Evolutionary conservation across 2,797 vertebrate species (phyloP).

Genomic region (Tragelaphus oryx): DNA sequence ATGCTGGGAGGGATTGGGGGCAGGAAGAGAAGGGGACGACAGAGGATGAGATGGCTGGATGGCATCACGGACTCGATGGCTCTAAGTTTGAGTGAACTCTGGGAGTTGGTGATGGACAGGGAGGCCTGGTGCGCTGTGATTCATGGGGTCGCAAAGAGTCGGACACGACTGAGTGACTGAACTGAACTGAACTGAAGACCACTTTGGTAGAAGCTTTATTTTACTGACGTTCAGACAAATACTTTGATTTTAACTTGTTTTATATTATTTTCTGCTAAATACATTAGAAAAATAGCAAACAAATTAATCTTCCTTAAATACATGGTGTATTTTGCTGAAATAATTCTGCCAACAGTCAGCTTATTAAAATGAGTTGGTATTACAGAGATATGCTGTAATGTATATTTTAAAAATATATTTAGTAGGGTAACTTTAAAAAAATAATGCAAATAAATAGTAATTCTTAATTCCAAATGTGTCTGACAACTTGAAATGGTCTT

Average conservation of each 20-base stretch:
- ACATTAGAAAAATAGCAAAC: background rate
- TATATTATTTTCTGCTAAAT: background rate
- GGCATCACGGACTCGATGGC: fast-evolving
- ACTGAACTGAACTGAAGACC: background rate
- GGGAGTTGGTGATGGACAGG: too few relatives aligned
- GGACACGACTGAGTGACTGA: too few relatives aligned
- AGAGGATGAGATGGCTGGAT: too few relatives aligned
- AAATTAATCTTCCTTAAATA: background rate
- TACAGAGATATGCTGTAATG: background rate
- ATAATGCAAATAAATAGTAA: background rate
- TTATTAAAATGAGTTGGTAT: background rate
- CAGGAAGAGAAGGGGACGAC: too few relatives aligned
- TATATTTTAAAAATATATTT: constrained; percentile 2
- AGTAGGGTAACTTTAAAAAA: background rate
- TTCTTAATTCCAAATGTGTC: background rate
- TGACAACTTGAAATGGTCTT: background rate
- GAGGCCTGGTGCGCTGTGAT: too few relatives aligned
- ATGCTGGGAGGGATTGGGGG: too few relatives aligned
- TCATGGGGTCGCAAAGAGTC: too few relatives aligned
- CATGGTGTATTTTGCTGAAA: background rate
- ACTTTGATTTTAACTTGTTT: constrained; percentile 35
- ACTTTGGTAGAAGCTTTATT: constrained; percentile 47
- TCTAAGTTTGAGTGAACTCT: too few relatives aligned
- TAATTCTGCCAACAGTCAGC: background rate
- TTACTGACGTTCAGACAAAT: constrained; percentile 35